A percentile compares a stretch with the other conserved stretches of the same genome.
Conservation (phyloP, 2,888 invertebrate species). For the Dryobota labecula region DNA sequence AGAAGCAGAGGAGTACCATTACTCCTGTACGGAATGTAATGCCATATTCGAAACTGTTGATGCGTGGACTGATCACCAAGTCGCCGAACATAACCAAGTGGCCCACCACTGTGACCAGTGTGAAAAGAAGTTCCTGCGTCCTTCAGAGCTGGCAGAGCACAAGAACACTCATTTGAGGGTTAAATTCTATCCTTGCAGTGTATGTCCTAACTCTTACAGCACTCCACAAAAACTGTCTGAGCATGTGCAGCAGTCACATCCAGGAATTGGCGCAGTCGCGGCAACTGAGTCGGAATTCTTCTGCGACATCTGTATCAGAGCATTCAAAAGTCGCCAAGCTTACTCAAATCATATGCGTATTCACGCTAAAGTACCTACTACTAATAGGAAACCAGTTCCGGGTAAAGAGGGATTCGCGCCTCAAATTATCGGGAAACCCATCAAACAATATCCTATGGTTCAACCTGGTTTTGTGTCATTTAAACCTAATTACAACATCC, state of each 20-base stretch:
- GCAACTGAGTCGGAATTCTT: conserved; percentile 83
- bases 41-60: conserved; percentile 90
- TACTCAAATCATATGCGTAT: conserved; percentile 90
- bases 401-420: conserved; percentile 81
- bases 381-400: conserved; percentile 85
- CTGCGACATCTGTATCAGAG: conserved; percentile 91
- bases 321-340: conserved; percentile 90
- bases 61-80: conserved; percentile 91
- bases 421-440: conserved; percentile 86
- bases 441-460: conserved; percentile 81
- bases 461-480: conserved; percentile 81
- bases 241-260: conserved; percentile 88
- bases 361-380: conserved; percentile 88
- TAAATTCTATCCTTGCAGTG: conserved; percentile 91
- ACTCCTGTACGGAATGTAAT: conserved; percentile 91
- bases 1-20: conserved; percentile 89
- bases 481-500: conserved; percentile 84
- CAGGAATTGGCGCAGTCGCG: conserved; percentile 77
- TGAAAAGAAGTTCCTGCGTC: conserved; percentile 91
- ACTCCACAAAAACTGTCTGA: conserved; percentile 91
- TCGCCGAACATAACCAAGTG: conserved; percentile 89
- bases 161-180: conserved; percentile 92
- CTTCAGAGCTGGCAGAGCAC: conserved; percentile 92
- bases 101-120: conserved; percentile 92
- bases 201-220: conserved; percentile 91